Percentiles rank a stretch among this genome's conserved stretches.
Conservation (phyloP, 2,113 vertebrate species). For the Cephalopterus ornatus region DNA sequence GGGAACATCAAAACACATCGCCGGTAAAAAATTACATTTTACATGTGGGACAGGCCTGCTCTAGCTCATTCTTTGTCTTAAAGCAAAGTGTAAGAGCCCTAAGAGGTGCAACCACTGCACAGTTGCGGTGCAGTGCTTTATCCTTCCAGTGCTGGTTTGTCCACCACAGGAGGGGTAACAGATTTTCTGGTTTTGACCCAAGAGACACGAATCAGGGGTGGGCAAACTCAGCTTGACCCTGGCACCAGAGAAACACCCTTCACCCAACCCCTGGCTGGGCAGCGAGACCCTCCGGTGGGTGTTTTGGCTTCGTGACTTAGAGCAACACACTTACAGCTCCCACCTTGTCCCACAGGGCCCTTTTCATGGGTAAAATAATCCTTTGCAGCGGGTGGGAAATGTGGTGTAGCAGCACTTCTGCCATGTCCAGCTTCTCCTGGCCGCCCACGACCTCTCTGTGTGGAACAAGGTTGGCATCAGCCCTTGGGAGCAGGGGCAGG, state of each 20-base stretch:
- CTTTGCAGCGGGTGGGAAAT: conserved; percentile 12
- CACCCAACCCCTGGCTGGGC: fast-evolving
- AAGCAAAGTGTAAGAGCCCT: not conserved
- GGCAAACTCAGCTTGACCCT: not conserved
- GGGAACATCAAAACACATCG: not conserved
- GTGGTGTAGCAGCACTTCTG: conserved; percentile 18
- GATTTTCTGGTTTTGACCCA: not conserved
- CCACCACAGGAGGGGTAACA: fast-evolving
- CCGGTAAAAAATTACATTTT: fast-evolving
- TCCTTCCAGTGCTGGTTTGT: not conserved
- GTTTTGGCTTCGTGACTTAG: not conserved
- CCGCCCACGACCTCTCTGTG: not conserved
- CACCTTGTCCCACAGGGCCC: not conserved
- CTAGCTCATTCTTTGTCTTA: too few relatives aligned
- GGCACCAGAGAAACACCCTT: not conserved
- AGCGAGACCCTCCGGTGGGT: fast-evolving
- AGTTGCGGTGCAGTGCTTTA: too few relatives aligned
- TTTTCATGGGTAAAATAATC: not conserved
- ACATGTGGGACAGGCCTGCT: not conserved
- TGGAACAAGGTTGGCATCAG: not conserved
- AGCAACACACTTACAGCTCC: fast-evolving
- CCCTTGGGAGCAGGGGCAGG: not conserved
- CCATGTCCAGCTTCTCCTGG: not conserved
- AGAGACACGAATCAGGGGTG: not conserved
- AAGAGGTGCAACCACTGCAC: fast-evolving